These are phyloP conservation scores for Holacanthella duospinosa DNA, from an alignment of 2,888 invertebrate species.

Conservation along the genomic window DNA sequence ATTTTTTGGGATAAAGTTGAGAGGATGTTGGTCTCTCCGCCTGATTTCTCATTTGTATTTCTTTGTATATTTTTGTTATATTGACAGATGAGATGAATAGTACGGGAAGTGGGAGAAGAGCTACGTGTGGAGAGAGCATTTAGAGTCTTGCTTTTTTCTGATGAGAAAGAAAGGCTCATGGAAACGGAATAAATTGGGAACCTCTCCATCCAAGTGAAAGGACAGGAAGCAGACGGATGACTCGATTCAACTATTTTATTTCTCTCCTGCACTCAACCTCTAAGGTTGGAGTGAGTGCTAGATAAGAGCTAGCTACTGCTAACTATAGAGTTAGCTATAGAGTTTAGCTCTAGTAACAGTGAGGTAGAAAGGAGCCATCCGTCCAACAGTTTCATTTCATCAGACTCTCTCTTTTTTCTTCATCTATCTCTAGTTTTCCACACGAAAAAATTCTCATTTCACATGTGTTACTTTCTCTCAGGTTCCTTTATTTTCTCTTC, in stretches of 20 bases:
- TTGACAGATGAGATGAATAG: too few species aligned
- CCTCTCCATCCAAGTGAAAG: neutral
- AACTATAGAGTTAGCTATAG: too few species aligned
- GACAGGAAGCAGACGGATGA: slow-evolving; percentile 3
- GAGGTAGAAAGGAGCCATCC: neutral
- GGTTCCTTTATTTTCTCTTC: neutral
- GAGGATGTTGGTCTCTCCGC: too few species aligned
- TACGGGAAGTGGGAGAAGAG: too few species aligned
- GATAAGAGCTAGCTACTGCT: too few species aligned
- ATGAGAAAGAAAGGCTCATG: too few species aligned
- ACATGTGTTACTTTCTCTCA: neutral
- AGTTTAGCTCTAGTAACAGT: too few species aligned
- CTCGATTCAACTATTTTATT: slow-evolving; percentile 2
- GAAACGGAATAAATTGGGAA: slow-evolving; percentile 3
- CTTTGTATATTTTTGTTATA: too few species aligned
- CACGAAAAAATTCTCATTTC: slow-evolving; percentile 1
- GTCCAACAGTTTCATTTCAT: neutral
- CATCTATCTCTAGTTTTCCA: neutral
- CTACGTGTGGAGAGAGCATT: too few species aligned
- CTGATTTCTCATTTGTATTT: too few species aligned
- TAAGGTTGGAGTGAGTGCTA: neutral
- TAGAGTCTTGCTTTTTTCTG: neutral
- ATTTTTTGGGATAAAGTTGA: too few species aligned
- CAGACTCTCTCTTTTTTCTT: neutral
- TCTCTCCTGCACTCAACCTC: neutral